These are phyloP conservation scores for Pantala flavescens DNA, from an alignment of 1,140 invertebrate genomes.

Conservation along the genomic window DNA sequence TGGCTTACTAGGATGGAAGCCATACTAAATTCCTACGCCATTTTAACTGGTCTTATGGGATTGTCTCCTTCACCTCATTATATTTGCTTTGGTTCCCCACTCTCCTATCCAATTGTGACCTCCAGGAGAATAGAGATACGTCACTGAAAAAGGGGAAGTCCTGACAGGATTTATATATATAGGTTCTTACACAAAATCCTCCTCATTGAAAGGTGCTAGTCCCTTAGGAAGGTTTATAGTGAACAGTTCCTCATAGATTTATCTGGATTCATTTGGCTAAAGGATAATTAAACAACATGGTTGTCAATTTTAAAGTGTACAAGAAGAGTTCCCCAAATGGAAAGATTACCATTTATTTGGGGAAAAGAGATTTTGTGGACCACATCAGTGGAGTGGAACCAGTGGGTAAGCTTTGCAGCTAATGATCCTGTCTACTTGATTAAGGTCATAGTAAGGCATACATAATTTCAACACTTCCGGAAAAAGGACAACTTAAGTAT, in stretches of 20 bases:
- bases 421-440: too few relatives aligned
- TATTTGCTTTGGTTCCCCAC: neutral
- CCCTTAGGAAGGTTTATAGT: too few relatives aligned
- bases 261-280: too few relatives aligned
- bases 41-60: neutral
- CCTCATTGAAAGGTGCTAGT: neutral
- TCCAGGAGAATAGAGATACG: neutral
- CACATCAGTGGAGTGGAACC: conserved; percentile 85
- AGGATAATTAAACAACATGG: conserved; percentile 46
- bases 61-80: neutral
- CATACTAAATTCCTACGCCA: too few relatives aligned
- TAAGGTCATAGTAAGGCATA: too few relatives aligned
- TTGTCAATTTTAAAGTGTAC: conserved; percentile 83
- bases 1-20: too few relatives aligned
- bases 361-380: conserved; percentile 93
- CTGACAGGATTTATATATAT: neutral
- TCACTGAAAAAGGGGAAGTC: neutral
- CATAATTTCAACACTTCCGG: too few relatives aligned
- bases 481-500: too few relatives aligned
- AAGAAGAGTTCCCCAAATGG: conserved; percentile 92
- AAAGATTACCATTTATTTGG: conserved; percentile 88
- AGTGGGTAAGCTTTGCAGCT: conserved; percentile 55
- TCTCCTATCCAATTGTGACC: neutral
- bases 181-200: neutral
- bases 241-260: too few relatives aligned